Evolutionary conservation across 2,888 invertebrate species (phyloP), one percentile per base, ranked within the genome.

Genomic region (Himalopsyche japonica): DNA sequence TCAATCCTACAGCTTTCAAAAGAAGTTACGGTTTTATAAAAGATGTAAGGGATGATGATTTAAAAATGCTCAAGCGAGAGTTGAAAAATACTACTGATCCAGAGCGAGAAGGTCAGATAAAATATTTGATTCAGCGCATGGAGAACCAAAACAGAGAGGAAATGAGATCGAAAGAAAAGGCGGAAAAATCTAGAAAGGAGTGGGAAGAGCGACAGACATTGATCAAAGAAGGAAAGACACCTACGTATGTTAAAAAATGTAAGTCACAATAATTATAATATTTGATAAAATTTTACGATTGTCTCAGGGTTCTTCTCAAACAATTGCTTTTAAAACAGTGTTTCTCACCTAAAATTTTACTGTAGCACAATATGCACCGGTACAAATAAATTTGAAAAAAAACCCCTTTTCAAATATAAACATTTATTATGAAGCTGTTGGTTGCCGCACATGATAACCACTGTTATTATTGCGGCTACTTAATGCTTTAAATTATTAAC

Each of bases 11-110:
- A 88, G 91, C 93, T 32, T 98, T 98, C 89, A 94, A 95, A 83
- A 92, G 94, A 83, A 94, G 96, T 88, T 98, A 97, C 88, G 93
- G 94, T 86, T 98, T 98, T 89, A 88, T 98, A 0, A 92, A 93
- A 20, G 94, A 96, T 34, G 91, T 97, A 1, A 94, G 95, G 24
- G 90, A 93, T 81, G 94, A 94, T 85, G 98, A 98, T 89, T 93
- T 95, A 12, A 90, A 91, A 84, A 89, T 93, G 47, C 91, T 97
- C 18, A 92, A 94, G 87, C 91, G 93, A 15, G 93, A 95, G 89
- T 89, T 96, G 10, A 92, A 93, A 76, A 90, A 92, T 30, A 93
- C 94, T 0, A 91, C 91, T 0, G 94, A 97, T 89, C 92, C 93
- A 0, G 94, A 95, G 43, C 92, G 93, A 87, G 93, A 94, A 87